phyloP scores from a whole-genome alignment of 2,113 vertebrate genomes.

The Spermophilus dauricus region DNA sequence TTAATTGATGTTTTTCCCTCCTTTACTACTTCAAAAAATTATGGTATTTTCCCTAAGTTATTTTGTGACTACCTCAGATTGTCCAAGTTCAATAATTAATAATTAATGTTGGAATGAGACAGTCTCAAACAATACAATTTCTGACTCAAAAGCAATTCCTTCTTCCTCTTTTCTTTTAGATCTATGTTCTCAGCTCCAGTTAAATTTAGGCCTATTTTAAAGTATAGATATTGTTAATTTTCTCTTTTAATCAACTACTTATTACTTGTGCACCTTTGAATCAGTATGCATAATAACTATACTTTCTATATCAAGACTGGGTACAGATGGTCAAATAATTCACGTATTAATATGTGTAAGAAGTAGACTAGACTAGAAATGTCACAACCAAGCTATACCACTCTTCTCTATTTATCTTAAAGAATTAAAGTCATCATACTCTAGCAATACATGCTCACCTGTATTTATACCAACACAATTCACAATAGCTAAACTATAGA shows the following conservation, averaged over 20 bases:
- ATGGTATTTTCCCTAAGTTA: background rate
- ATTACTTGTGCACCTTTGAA: background rate
- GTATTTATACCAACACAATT: no score
- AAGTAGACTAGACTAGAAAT: background rate
- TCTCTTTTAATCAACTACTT: background rate
- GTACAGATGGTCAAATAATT: background rate
- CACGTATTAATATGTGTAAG: background rate
- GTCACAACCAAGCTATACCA: no score
- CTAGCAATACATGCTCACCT: no score
- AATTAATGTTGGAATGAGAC: background rate
- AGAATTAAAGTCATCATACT: no score
- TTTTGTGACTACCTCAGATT: background rate
- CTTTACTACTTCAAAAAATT: conserved; percentile 43
- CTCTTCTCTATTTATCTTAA: no score
- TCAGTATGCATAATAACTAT: background rate
- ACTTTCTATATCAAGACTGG: background rate
- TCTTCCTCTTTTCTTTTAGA: background rate
- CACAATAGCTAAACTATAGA: no score
- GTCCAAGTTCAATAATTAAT: background rate
- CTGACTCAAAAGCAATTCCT: background rate
- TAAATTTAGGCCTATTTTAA: background rate
- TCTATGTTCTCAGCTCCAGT: background rate
- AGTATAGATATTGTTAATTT: background rate
- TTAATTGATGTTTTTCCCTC: background rate
- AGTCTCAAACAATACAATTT: background rate